Evolutionary conservation across 2,888 invertebrate species (phyloP).

Genomic region (Emesis russula): DNA sequence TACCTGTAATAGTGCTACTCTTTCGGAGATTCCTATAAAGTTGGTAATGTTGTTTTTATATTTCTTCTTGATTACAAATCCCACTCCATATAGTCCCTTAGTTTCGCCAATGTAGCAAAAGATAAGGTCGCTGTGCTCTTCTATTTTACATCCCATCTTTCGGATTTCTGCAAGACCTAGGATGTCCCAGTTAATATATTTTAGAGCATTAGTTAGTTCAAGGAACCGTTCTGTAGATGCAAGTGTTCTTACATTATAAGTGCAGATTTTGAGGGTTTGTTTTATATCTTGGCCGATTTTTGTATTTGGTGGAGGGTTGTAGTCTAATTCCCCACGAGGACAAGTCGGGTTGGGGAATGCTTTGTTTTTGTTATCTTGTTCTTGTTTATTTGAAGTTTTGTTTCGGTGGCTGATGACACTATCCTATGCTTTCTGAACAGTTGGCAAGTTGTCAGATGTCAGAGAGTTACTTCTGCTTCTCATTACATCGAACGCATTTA

Average conservation of each 20-base stretch:
- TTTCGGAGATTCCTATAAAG: not conserved
- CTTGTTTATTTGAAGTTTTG: slow-evolving; percentile 7
- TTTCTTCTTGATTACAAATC: not conserved
- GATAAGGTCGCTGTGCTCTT: not conserved
- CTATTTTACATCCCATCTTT: not conserved
- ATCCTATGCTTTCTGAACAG: slow-evolving; percentile 41
- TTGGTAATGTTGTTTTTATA: not conserved
- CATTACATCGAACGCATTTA: slow-evolving; percentile 52
- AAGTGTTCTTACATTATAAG: not conserved
- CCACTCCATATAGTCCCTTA: too few relatives aligned
- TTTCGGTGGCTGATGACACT: slow-evolving; percentile 52
- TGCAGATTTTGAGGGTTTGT: not conserved
- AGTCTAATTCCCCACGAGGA: not conserved
- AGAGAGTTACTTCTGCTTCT: slow-evolving; percentile 50
- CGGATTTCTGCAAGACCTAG: not conserved
- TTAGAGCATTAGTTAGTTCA: not conserved
- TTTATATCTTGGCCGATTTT: not conserved
- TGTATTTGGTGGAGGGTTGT: not conserved
- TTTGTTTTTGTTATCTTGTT: slow-evolving; percentile 32
- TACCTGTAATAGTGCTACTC: not conserved
- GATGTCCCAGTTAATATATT: not conserved
- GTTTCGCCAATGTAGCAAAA: not conserved
- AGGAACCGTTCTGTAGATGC: not conserved
- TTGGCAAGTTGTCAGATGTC: not conserved
- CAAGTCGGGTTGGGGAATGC: slow-evolving; percentile 52